Base-by-base conservation (phyloP, 2,113 vertebrate species). In the Oxyura jamaicensis region DNA sequence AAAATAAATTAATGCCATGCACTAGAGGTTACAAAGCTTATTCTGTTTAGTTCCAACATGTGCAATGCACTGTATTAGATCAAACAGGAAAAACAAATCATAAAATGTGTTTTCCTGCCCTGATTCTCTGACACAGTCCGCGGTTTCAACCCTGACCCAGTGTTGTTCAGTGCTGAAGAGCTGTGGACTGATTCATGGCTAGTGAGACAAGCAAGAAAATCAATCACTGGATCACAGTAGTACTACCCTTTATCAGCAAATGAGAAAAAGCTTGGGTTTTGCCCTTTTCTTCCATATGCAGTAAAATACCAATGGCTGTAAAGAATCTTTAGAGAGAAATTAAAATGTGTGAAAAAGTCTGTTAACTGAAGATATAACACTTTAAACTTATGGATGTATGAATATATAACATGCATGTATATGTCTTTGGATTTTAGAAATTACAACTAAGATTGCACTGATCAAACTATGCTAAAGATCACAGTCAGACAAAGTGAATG, bases 161-260 rank as follows among this genome's bases (percentile, higher is more conserved):
- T 6, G 26, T 5, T 90, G 66, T 35, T 95, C 71, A 82, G 55
- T 68, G 58, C 58, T 68, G 76, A 93, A 84, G 76, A 94, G 68
- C 42, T 89, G 73, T 42, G 71, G 52, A 75, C 52, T 93, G 87
- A 95, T 81, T 90, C 67, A 35, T 41, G 21, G 83, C 65, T 91
- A 84, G 50, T 19, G 41, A 80, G 63, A 73, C 83, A 92, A 80
- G 81, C 68, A 93, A 91, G 68, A 83, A 93, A 96, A 94, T 73
- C 89, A 84, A 67, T 90, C 86, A 73, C 42, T 62, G 50, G 55
- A 85, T 94, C 59, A 46, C 83, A 82, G 56, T 59, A 60, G 65
- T 46, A 65, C 19, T 46, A 65, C 19, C 22, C 36, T 69, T 92
- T 72, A 90, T 71, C 73, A 56, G 79, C 63, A 94, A 96, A 72